Conservation (phyloP, 2,797 vertebrate genomes). For the Platalea minor region DNA sequence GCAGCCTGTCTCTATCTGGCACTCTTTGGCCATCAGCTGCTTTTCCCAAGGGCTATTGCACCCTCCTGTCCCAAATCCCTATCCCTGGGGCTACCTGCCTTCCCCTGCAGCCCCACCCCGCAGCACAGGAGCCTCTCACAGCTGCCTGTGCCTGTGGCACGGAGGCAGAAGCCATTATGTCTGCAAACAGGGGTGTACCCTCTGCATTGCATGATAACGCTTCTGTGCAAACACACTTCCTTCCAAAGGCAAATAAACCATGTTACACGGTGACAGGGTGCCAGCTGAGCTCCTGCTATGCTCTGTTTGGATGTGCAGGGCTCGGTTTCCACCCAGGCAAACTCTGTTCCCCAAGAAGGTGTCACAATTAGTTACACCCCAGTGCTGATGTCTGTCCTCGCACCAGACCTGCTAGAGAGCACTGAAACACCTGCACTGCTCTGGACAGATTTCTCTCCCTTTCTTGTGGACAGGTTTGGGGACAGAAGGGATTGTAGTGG, state of each 20-base stretch:
- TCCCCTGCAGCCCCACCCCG: background rate
- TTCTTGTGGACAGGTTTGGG: background rate
- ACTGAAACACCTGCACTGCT: background rate
- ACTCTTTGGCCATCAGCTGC: background rate
- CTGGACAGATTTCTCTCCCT: background rate
- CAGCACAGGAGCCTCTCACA: background rate
- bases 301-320: background rate
- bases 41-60: background rate
- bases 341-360: background rate
- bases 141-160: background rate
- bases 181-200: background rate
- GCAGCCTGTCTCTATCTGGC: background rate
- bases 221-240: background rate
- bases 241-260: background rate
- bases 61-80: background rate
- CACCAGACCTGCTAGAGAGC: background rate
- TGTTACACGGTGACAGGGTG: rapidly evolving
- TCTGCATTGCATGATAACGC: background rate
- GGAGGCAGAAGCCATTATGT: background rate
- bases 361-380: too few species aligned
- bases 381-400: background rate
- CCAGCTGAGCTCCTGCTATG: background rate
- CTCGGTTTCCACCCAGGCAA: background rate
- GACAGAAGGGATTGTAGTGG: background rate
- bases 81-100: background rate